Percentiles rank a stretch among this genome's conserved stretches.
Conservation (phyloP, 2,113 vertebrate genomes). For the Addax nasomaculatus region DNA sequence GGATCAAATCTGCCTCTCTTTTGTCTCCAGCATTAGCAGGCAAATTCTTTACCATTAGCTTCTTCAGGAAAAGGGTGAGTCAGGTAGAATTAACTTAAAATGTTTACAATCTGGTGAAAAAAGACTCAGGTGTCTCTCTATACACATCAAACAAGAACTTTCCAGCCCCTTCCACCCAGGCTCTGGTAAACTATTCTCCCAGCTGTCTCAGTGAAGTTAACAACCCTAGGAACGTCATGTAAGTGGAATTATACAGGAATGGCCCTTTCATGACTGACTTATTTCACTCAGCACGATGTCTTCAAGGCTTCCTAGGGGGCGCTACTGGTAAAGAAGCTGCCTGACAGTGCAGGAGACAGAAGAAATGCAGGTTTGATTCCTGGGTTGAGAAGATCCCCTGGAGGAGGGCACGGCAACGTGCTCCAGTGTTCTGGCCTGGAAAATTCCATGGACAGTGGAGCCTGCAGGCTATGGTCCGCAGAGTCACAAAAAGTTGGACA, state of each 20-base stretch:
- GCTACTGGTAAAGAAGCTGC: not conserved
- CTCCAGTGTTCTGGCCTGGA: not conserved
- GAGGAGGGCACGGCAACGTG: not conserved
- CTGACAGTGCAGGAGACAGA: not conserved
- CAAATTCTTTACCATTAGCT: not conserved
- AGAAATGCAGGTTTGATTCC: not conserved
- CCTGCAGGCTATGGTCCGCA: accelerated
- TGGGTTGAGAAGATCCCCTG: not conserved
- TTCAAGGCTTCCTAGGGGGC: not conserved
- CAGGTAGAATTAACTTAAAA: not conserved
- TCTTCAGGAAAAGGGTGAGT: not conserved
- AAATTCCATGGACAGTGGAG: not conserved
- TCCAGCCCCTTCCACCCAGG: not conserved
- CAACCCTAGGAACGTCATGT: not conserved
- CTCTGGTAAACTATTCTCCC: not conserved
- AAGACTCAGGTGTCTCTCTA: not conserved
- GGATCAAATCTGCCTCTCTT: not conserved
- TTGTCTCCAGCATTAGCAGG: not conserved
- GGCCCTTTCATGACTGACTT: not conserved
- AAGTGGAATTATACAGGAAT: not conserved
- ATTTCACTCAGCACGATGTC: not conserved
- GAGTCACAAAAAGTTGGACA: not conserved
- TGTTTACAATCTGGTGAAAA: not conserved
- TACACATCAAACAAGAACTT: not conserved
- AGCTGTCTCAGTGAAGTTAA: not conserved